phyloP scores from a whole-genome alignment of 1,140 invertebrate species.

The Physella acuta region DNA sequence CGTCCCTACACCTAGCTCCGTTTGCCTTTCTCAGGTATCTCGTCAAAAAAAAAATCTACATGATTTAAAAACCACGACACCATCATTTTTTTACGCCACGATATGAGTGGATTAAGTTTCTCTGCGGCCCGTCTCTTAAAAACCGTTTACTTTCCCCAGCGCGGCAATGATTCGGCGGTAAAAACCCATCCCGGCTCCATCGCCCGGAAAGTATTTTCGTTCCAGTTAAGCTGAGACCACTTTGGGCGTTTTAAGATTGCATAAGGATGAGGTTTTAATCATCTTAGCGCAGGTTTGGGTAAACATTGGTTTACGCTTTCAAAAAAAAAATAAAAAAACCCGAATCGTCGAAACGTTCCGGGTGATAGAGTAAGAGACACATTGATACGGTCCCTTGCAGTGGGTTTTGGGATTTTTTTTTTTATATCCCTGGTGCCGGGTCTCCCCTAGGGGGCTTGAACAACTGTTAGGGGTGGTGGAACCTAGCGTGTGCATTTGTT shows the following conservation, averaged over 20 bases:
- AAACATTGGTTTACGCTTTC: too few species aligned
- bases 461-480: too few species aligned
- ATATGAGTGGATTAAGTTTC: conserved; percentile 15
- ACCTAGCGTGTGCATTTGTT: too few species aligned
- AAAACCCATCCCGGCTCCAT: background rate
- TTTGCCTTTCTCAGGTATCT: conserved; percentile 12
- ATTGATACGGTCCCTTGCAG: too few species aligned
- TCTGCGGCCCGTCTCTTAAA: background rate
- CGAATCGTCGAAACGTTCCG: too few species aligned
- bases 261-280: conserved; percentile 12
- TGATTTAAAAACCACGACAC: conserved; percentile 5
- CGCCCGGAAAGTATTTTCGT: conserved; percentile 3
- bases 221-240: conserved; percentile 12
- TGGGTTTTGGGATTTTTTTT: too few species aligned
- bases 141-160: conserved; percentile 6
- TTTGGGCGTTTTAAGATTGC: background rate
- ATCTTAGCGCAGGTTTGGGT: too few species aligned
- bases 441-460: too few species aligned
- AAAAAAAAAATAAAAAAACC: too few species aligned
- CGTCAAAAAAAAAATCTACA: too few species aligned
- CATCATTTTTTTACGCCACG: conserved; percentile 7
- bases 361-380: too few species aligned
- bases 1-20: conserved; percentile 6
- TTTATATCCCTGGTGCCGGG: too few species aligned
- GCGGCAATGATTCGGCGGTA: background rate